These are phyloP conservation scores for Tortrix viridana DNA, from an alignment of 2,888 invertebrate genomes.

Conservation along the genomic window DNA sequence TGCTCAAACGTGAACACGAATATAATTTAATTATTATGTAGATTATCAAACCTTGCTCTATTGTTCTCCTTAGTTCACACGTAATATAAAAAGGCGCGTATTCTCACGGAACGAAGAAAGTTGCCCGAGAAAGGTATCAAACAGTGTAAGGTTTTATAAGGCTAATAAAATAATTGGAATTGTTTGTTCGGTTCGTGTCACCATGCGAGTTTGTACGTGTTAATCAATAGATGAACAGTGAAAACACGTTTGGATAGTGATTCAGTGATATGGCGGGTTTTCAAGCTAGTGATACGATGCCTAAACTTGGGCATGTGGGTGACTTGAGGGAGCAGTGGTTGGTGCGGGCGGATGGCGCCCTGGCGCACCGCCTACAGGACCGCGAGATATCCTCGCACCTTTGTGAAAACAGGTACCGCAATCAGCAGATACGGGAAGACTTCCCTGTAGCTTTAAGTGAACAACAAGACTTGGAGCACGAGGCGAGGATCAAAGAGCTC, in stretches of 20 bases:
- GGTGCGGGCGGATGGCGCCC: constrained; percentile 75
- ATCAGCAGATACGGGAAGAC: constrained; percentile 80
- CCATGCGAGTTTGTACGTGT: constrained; percentile 46
- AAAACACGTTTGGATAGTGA: constrained; percentile 9
- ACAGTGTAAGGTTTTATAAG: constrained; percentile 45
- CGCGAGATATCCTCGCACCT: constrained; percentile 79
- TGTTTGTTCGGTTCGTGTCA: constrained; percentile 41
- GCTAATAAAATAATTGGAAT: constrained; percentile 40
- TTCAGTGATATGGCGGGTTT: constrained; percentile 64
- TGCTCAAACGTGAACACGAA: constrained; percentile 41
- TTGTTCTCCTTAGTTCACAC: constrained; percentile 74
- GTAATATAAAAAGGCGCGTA: constrained; percentile 65
- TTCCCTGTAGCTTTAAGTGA: constrained; percentile 77
- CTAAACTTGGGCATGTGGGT: constrained; percentile 77
- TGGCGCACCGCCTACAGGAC: constrained; percentile 78
- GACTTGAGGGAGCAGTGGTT: constrained; percentile 79
- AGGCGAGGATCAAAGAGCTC: constrained; percentile 64
- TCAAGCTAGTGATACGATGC: constrained; percentile 76
- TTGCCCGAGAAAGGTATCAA: constrained; percentile 58
- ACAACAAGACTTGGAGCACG: constrained; percentile 73
- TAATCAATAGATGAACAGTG: constrained; percentile 50
- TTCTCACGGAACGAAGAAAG: constrained; percentile 79
- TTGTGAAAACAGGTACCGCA: constrained; percentile 76
- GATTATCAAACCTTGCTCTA: constrained; percentile 67
- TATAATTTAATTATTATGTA: constrained; percentile 66